These are phyloP conservation scores for Macroramphosus scolopax DNA, from an alignment of 2,797 vertebrate genomes.

Conservation along the genomic window DNA sequence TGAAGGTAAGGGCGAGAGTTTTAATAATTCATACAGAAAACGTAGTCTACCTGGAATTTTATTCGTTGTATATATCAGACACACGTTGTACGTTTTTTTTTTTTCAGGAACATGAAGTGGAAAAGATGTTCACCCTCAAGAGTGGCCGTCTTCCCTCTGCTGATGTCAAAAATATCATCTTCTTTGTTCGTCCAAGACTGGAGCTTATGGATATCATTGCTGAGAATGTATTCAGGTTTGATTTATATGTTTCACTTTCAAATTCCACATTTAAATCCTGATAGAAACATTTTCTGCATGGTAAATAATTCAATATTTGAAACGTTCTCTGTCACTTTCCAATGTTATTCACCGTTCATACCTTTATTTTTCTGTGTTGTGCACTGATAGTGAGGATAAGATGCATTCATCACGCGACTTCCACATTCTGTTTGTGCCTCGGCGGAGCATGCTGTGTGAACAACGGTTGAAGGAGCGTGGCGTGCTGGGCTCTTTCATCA, in stretches of 20 bases:
- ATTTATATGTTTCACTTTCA: background rate
- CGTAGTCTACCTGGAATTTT: no score
- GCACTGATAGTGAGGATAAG: conserved; percentile 84
- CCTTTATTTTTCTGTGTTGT: conserved; percentile 12
- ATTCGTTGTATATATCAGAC: no score
- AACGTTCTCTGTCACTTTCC: background rate
- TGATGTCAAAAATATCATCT: conserved; percentile 96
- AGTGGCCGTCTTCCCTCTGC: conserved; percentile 86
- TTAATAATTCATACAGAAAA: background rate
- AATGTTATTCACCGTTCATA: background rate
- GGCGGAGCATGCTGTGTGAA: conserved; percentile 92
- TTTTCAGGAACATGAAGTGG: conserved; percentile 94
- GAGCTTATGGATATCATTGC: conserved; percentile 98
- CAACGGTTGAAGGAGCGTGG: conserved; percentile 94
- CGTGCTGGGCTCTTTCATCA: conserved; percentile 87
- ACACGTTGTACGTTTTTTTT: no score
- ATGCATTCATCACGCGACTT: conserved; percentile 86
- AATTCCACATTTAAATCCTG: background rate
- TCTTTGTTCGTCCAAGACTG: conserved; percentile 92
- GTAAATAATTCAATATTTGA: background rate
- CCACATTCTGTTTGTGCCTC: conserved; percentile 95
- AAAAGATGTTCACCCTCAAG: conserved; percentile 99
- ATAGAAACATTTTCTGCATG: background rate
- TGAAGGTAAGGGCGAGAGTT: conserved; percentile 84
- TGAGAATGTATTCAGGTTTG: conserved; percentile 89